Evolutionary conservation across 92 coral and sea anemone genomes (phyloP).

Genomic region (Porites lobata): DNA sequence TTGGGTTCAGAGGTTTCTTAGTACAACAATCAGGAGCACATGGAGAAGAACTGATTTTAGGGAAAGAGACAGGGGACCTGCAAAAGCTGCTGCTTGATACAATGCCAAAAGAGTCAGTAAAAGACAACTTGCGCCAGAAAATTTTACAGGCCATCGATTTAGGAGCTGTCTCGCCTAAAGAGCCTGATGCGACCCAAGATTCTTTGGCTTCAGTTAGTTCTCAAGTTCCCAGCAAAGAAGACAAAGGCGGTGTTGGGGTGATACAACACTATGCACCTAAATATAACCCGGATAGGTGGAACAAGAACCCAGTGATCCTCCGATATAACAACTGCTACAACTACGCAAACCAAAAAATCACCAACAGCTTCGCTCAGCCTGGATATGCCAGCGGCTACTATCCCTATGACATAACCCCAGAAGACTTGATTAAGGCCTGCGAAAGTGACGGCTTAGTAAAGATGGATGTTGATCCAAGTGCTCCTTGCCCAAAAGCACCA

Average conservation of each 20-base stretch:
- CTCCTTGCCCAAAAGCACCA: constrained; percentile 23
- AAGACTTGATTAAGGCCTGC: neutral
- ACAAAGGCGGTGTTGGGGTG: neutral
- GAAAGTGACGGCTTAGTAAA: constrained; percentile 20
- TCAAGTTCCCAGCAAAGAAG: neutral
- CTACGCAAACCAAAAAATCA: constrained; percentile 42
- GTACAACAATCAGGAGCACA: neutral
- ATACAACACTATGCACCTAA: neutral
- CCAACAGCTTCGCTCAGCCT: constrained; percentile 50
- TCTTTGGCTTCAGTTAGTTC: neutral
- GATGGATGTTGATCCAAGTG: constrained; percentile 19
- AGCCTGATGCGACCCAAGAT: no score
- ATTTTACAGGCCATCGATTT: neutral
- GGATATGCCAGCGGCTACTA: constrained; percentile 19
- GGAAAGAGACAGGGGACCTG: neutral
- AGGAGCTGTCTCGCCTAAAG: neutral
- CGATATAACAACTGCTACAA: constrained; percentile 32
- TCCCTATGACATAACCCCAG: neutral
- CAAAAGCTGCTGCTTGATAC: constrained; percentile 13
- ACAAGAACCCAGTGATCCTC: neutral
- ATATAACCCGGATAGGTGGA: constrained; percentile 10
- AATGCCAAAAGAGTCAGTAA: constrained; percentile 5
- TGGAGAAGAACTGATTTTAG: neutral
- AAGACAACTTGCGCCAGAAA: neutral
- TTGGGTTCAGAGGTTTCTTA: constrained; percentile 17